phyloP scores from a whole-genome alignment of 2,113 vertebrate species.

The Tonatia bakeri region DNA sequence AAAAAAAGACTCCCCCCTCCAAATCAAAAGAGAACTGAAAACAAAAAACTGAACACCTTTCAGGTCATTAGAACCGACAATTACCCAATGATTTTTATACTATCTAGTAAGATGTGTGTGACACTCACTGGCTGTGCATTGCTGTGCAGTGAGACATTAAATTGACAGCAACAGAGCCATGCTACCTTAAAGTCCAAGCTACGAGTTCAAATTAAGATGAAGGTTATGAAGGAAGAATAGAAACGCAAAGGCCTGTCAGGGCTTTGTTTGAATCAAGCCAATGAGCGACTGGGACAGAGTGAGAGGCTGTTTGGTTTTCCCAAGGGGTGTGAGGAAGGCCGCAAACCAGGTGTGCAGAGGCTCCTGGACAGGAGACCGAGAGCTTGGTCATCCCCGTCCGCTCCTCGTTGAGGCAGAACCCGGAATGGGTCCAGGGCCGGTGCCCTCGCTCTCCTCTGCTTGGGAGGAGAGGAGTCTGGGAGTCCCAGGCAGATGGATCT shows the following conservation, averaged over 20 bases:
- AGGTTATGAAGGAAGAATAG: slow-evolving; percentile 79
- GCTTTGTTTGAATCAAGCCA: slow-evolving; percentile 80
- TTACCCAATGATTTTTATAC: slow-evolving; percentile 87
- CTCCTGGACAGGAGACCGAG: background rate
- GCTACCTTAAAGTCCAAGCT: slow-evolving; percentile 99
- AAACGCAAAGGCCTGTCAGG: slow-evolving; percentile 77
- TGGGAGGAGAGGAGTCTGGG: slow-evolving; percentile 51
- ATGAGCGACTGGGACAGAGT: slow-evolving; percentile 32
- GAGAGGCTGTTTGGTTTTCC: slow-evolving; percentile 45
- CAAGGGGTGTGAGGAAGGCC: slow-evolving; percentile 50
- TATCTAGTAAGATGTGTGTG: slow-evolving; percentile 94
- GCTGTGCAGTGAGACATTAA: slow-evolving; percentile 87
- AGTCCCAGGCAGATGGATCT: slow-evolving; percentile 63
- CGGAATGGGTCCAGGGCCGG: slow-evolving; percentile 18
- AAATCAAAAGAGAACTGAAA: slow-evolving; percentile 59
- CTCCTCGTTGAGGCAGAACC: background rate
- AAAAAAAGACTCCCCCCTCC: background rate
- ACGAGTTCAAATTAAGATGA: slow-evolving; percentile 87
- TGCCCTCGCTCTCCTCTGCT: slow-evolving; percentile 36
- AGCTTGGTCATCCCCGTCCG: background rate
- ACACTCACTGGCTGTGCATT: slow-evolving; percentile 92
- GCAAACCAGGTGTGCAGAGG: background rate
- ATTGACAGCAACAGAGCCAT: slow-evolving; percentile 93
- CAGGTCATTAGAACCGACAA: slow-evolving; percentile 92
- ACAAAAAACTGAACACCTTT: slow-evolving; percentile 88